Conservation (phyloP, 2,113 vertebrate species). For the Sturnira hondurensis region DNA sequence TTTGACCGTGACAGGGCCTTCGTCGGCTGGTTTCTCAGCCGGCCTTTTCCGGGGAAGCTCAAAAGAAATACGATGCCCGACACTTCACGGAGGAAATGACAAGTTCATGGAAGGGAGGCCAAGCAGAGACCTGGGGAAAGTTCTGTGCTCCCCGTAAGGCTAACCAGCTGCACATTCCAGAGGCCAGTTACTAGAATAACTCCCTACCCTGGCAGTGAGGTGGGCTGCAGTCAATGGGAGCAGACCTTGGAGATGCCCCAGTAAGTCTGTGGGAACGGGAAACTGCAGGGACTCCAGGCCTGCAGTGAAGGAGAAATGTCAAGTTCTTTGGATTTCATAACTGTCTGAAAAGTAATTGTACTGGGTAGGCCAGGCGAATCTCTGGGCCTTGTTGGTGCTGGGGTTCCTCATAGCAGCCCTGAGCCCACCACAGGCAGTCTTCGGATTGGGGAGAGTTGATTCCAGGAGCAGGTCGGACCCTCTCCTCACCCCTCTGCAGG, state of each 20-base stretch:
- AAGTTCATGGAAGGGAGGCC: background rate
- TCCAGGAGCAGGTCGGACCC: background rate
- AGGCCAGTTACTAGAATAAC: conserved; percentile 26
- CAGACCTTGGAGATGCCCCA: conserved; percentile 4
- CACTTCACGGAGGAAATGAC: background rate
- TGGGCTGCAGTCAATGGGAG: background rate
- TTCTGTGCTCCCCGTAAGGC: background rate
- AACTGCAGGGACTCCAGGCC: background rate
- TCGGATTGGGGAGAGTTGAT: background rate
- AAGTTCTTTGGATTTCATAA: background rate
- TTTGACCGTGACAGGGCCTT: background rate
- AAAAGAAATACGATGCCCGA: background rate
- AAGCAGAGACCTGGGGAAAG: background rate
- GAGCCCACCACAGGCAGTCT: background rate
- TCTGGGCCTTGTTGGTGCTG: background rate
- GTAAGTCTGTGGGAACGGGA: background rate
- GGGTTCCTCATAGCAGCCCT: background rate
- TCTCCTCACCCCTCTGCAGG: background rate
- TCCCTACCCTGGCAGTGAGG: background rate
- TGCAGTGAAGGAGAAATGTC: background rate
- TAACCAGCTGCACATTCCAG: background rate
- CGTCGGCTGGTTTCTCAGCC: background rate
- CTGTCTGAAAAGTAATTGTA: background rate
- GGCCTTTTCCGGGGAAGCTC: background rate
- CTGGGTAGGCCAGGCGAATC: background rate